phyloP scores from a whole-genome alignment of 2,113 vertebrate species.

The Oriolus oriolus region DNA sequence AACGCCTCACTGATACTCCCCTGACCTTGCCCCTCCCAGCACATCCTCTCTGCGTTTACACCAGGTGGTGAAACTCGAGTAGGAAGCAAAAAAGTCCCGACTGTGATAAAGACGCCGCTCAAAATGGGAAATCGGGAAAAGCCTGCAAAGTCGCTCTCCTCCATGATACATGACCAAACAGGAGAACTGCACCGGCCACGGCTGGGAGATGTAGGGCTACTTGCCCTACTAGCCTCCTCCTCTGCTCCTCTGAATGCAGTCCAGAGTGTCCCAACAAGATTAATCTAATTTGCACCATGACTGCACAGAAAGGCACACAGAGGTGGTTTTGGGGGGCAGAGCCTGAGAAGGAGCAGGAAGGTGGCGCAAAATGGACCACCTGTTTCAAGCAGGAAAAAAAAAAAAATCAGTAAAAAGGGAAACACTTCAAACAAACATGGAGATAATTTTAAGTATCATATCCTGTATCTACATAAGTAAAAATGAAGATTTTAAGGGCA shows the following conservation, averaged over 20 bases:
- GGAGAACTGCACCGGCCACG: neutral
- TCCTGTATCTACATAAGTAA: neutral
- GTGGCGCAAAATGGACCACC: neutral
- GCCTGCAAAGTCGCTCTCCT: neutral
- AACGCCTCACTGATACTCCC: neutral
- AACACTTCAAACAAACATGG: neutral
- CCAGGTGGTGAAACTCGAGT: neutral
- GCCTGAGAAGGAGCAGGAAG: neutral
- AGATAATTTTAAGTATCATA: neutral
- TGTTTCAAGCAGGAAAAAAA: neutral
- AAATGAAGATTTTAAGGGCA: neutral
- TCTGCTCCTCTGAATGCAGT: neutral
- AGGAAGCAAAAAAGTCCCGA: neutral
- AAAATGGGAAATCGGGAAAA: neutral
- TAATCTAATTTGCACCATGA: neutral
- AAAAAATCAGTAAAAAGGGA: neutral
- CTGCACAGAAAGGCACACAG: neutral
- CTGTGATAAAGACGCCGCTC: neutral
- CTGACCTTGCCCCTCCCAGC: conserved; percentile 42
- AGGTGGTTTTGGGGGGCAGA: neutral
- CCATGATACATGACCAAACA: neutral
- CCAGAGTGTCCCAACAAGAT: neutral
- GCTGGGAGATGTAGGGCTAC: neutral
- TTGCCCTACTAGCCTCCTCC: neutral
- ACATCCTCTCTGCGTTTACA: neutral